Conservation (phyloP, 2,797 vertebrate species). For the Manis javanica region DNA sequence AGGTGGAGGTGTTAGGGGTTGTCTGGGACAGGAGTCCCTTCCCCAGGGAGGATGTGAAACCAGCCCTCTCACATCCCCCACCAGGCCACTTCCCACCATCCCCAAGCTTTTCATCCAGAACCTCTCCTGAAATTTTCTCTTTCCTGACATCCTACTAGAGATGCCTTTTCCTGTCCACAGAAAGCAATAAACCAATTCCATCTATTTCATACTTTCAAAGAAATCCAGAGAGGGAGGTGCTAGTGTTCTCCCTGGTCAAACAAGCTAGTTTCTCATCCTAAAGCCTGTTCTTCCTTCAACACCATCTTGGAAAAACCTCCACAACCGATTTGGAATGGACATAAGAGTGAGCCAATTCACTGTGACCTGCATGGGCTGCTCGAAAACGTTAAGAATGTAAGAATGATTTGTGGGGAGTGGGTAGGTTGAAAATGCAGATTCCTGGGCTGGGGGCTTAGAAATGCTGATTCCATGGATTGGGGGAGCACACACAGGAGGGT, state of each 20-base stretch:
- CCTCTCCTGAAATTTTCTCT: not conserved
- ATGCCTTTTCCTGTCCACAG: not conserved
- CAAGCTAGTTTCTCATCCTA: not conserved
- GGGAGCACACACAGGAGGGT: accelerated
- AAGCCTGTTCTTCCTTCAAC: not conserved
- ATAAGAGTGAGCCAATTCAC: not conserved
- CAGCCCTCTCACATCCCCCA: accelerated
- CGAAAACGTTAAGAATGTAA: not conserved
- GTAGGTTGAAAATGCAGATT: not conserved
- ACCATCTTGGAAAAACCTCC: not conserved
- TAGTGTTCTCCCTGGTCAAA: not conserved
- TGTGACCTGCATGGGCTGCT: not conserved
- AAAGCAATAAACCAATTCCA: not conserved
- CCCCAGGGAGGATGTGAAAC: not conserved
- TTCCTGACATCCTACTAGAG: not conserved
- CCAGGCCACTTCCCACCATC: not conserved
- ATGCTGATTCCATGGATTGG: not conserved
- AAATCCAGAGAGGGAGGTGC: not conserved
- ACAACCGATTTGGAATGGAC: not conserved
- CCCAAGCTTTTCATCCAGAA: not conserved
- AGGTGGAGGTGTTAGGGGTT: accelerated
- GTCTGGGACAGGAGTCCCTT: accelerated
- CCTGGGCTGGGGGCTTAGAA: not conserved
- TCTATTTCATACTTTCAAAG: not conserved
- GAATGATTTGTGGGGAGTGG: accelerated